phyloP scores from a whole-genome alignment of 2,797 vertebrate species.

The Eidolon dupreanum region DNA sequence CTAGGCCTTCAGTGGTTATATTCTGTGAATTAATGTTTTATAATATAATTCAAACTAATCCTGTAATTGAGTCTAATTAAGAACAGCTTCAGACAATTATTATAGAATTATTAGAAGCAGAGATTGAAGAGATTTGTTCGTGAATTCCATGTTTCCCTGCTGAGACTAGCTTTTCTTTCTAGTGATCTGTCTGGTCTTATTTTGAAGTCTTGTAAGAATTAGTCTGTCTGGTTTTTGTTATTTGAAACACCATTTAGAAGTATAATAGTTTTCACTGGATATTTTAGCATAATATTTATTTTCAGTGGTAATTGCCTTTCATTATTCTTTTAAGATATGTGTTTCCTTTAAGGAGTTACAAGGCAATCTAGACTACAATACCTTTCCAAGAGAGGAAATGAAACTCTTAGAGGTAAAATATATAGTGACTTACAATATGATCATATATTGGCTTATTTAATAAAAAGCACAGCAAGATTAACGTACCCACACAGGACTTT shows the following conservation, averaged over 20 bases:
- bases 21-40: constrained; percentile 75
- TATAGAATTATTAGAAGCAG: constrained; percentile 68
- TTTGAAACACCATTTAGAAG: constrained; percentile 45
- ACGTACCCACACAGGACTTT: background rate
- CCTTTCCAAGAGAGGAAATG: background rate
- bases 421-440: background rate
- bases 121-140: constrained; percentile 67
- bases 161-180: constrained; percentile 55
- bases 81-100: constrained; percentile 76
- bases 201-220: constrained; percentile 64
- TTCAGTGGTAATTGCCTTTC: background rate
- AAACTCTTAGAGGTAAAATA: background rate
- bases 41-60: constrained; percentile 74
- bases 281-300: constrained; percentile 46
- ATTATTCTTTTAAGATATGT: constrained; percentile 12
- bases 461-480: background rate
- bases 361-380: background rate
- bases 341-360: background rate
- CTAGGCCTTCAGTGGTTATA: constrained; percentile 73
- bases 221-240: constrained; percentile 9
- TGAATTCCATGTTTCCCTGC: constrained; percentile 32
- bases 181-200: constrained; percentile 62
- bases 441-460: background rate
- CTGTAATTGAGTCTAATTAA: constrained; percentile 82
- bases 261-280: constrained; percentile 29